These are phyloP conservation scores for Suricata suricatta DNA, from an alignment of 2,113 vertebrate species.

Conservation along the genomic window DNA sequence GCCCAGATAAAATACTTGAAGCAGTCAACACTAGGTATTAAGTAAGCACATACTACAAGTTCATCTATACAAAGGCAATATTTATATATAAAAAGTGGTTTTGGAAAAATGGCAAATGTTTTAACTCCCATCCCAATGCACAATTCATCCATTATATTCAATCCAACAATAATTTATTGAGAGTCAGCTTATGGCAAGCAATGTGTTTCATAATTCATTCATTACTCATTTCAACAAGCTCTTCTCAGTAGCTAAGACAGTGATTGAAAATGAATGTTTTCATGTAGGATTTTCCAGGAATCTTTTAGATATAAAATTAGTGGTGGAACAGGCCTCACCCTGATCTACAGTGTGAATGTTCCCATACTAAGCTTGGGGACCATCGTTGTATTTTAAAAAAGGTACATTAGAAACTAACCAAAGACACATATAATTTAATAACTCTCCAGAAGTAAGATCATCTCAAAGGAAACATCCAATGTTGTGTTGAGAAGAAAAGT, in stretches of 20 bases:
- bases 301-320: neutral
- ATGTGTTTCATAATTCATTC: neutral
- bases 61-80: neutral
- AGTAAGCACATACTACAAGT: neutral
- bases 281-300: neutral
- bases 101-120: slow-evolving; percentile 24
- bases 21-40: neutral
- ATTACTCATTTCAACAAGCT: neutral
- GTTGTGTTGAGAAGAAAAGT: neutral
- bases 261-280: neutral
- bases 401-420: neutral
- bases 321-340: neutral
- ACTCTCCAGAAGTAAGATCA: neutral
- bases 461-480: neutral
- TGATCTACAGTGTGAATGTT: neutral
- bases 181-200: neutral
- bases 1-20: neutral
- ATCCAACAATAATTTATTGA: neutral
- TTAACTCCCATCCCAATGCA: neutral
- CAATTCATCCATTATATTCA: neutral
- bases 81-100: neutral
- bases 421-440: neutral
- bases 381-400: neutral
- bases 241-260: neutral
- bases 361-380: neutral